A percentile compares a stretch with the other conserved stretches of the same genome.
Evolutionary conservation across 1,140 invertebrate genomes (phyloP).

Genomic region (Drosophila subobscura): DNA sequence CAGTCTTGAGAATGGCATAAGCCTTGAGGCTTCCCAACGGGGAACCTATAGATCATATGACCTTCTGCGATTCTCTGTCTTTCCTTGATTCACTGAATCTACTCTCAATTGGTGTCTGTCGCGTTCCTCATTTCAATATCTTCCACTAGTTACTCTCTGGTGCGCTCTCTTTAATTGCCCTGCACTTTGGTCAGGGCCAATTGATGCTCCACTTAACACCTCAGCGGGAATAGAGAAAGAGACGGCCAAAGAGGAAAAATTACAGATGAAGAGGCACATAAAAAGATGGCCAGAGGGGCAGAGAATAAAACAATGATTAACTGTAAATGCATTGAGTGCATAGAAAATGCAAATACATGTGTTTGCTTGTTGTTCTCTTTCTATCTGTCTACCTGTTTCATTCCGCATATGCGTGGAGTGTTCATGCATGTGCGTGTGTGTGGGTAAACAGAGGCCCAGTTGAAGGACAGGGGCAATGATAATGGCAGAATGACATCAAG

Average conservation of each 20-base stretch:
- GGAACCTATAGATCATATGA: neutral
- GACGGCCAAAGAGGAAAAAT: neutral
- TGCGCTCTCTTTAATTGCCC: slow-evolving; percentile 17
- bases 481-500: slow-evolving; percentile 17
- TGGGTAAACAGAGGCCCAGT: neutral
- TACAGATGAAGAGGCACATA: no score
- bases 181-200: slow-evolving; percentile 48
- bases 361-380: slow-evolving; percentile 12
- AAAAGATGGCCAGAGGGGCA: neutral
- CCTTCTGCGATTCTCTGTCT: no score
- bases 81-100: neutral
- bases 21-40: no score
- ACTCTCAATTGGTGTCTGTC: slow-evolving; percentile 20
- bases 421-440: slow-evolving; percentile 15
- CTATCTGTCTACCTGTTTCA: slow-evolving; percentile 6
- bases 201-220: slow-evolving; percentile 63
- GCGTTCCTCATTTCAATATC: slow-evolving; percentile 5
- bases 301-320: slow-evolving; percentile 35
- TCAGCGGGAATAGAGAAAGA: slow-evolving; percentile 12
- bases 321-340: slow-evolving; percentile 45
- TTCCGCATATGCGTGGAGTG: slow-evolving; percentile 1
- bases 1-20: no score
- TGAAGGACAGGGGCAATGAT: slow-evolving; percentile 56
- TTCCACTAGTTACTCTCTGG: slow-evolving; percentile 4
- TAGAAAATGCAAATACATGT: slow-evolving; percentile 63